phyloP scores from a whole-genome alignment of 2,113 vertebrate genomes.

The Plecotus auritus region DNA sequence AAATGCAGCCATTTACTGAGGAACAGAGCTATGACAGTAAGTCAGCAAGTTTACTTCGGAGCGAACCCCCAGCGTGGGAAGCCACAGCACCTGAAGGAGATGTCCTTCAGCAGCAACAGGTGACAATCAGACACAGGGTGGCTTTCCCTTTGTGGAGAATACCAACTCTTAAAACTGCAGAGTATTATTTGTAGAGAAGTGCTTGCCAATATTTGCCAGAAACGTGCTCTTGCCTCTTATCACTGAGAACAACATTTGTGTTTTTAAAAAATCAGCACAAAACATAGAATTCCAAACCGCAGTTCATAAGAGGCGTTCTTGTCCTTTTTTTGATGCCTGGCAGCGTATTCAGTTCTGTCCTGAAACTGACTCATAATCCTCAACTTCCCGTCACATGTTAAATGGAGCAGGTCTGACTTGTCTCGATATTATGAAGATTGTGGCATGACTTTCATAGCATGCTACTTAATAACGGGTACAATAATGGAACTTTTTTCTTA shows the following conservation, averaged over 20 bases:
- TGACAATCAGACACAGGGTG: constrained; percentile 40
- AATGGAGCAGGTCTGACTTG: not conserved
- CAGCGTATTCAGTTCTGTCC: not conserved
- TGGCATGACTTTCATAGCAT: not conserved
- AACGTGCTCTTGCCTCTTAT: constrained; percentile 17
- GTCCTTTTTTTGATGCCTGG: not conserved
- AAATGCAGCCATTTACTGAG: not conserved
- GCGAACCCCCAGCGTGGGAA: not conserved
- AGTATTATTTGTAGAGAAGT: constrained; percentile 46
- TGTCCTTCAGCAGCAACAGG: not conserved
- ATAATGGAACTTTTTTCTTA: not conserved
- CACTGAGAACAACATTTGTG: constrained; percentile 42
- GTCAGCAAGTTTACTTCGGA: not conserved
- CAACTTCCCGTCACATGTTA: not conserved
- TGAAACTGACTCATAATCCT: not conserved
- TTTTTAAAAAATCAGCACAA: constrained; percentile 33
- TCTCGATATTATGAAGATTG: not conserved
- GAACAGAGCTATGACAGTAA: not conserved
- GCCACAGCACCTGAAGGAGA: not conserved
- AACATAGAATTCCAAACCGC: constrained; percentile 48
- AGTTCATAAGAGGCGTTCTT: constrained; percentile 39
- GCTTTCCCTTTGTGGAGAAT: constrained; percentile 50
- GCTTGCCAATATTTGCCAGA: constrained; percentile 42
- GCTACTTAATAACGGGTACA: not conserved
- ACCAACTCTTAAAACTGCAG: constrained; percentile 57